Evolutionary conservation across 2,113 vertebrate species (phyloP), one percentile per base, ranked within the genome.

Genomic region (Antennarius striatus): DNA sequence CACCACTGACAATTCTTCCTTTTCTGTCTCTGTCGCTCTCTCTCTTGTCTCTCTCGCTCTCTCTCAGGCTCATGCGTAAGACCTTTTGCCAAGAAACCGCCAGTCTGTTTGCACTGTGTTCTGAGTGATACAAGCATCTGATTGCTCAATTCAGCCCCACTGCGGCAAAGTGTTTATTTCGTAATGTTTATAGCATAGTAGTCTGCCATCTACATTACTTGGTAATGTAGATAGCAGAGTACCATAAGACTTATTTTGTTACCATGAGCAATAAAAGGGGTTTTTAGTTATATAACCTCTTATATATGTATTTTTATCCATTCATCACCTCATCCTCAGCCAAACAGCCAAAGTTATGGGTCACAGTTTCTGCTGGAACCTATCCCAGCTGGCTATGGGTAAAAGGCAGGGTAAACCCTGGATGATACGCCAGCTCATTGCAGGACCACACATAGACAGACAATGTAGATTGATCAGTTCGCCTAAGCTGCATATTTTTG

Each of bases 41-140:
- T 75, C 77, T 66, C n/a, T 51, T 71, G 12, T 17, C 53, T 55
- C 56, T 49, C 2, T 64, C 52, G 22, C 22, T 78, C 59, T 5
- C 45, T 75, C 77, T 66, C n/a, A 57, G 68, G 57, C 45, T 63
- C 61, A 49, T 49, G 54, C 5, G 50, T 10, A 14, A 15, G 57
- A 32, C 43, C 0, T 15, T 46, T n/a, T 42, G 77, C 83, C 86
- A 86, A 79, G 63, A 73, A 53, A 54, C 81, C 68, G 78, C 83
- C 77, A 57, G 43, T 68, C 58, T 82, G 66, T 86, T 86, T 82
- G 81, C 66, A 5, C 60, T 74, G 77, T 15, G 60, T 30, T 79
- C 63, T 70, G 72, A 84, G 64, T 64, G 67, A 84, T 87, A 55
- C 46, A 52, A 86, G 63, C 64, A n/a, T 77, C 56, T 53, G 60